Base-by-base conservation (phyloP, 2,888 invertebrate genomes). In the Drosophila lutescens region DNA sequence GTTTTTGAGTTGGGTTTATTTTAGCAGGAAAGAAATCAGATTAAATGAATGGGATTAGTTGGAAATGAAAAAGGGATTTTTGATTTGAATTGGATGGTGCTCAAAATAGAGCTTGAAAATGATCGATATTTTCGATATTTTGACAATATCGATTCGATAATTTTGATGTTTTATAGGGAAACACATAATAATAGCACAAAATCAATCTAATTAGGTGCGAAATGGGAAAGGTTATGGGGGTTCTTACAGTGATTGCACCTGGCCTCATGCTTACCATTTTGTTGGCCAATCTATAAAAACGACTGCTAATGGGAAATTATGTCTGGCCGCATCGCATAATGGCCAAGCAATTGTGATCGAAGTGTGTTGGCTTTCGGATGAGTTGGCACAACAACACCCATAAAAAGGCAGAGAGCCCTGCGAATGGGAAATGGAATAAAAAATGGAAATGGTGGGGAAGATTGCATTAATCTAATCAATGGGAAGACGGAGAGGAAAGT, bases 231-330 rank as follows among this genome's bases (percentile, higher is more conserved):
- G 62, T 13, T 23, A 44, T 46, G 51, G 9, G 50, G 79, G 53
- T 56, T 57, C 62, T 83, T 54, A 62, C 20, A 38, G 30, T n/a
- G 26, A 36, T 44, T 13, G 13, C 30, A 8, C 30, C 26, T 26
- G 26, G 2, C 5, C 23, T 23, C 23, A 23, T 23, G 26, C 44
- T 73, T 88, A 82, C 88, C 83, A 80, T 82, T 82, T 88, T 82
- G 75, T 82, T 43, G 7, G 20, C 43, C 20, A 12, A 43, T 43
- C 72, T 66, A 56, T 57, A 61, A 73, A 74, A 60, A 66, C 30
- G 8, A 62, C 47, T 50, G 54, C 56, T 68, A 80, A 83, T 79
- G 74, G 63, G 47, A 44, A 38, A 58, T 66, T 72, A 61, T 62
- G 34, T 55, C 49, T 70, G 43, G 41, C 49, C 32, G 68, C 70